Evolutionary conservation across 1,140 invertebrate species (phyloP), one percentile per base, ranked within the genome.

Genomic region (Chrysopa pallens): DNA sequence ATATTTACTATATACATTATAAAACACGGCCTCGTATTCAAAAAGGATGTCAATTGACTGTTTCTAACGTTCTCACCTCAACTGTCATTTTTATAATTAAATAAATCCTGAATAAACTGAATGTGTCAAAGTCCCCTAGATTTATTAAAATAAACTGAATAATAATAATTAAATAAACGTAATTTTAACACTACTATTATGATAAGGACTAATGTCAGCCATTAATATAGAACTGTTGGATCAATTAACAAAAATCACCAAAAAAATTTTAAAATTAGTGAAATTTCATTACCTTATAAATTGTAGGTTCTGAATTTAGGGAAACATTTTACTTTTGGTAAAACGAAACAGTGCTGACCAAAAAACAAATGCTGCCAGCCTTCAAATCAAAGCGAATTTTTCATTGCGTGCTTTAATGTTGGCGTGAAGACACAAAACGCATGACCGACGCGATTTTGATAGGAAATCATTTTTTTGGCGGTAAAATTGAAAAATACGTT

Each of bases 311-410:
- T 28, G 27, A 40, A 42, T 58, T 54, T 60, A 58, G 57, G 58
- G 58, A 55, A 52, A 59, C 57, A 56, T 56, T 60, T 54, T 51
- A 49, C 56, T 57, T 56, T 46, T 39, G 37, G 38, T 37, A 49
- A 52, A 60, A 58, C 31, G 31, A 33, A 33, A 50, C 55, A 58
- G 56, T 52, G 57, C 53, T 57, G 47, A 46, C 51, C 47, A 47
- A 45, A 27, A 33, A 57, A 60, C 56, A 60, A 60, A 55, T 60
- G 58, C 56, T 60, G 56, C 56, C 56, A 58, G 31, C 31, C 31
- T 33, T 33, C 31, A 12, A 33, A 33, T 23, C 17, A 23, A 23
- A 23, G 17, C 17, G 17, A 23, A 23, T 23, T 23, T 23, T 23
- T 23, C 17, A 23, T 23, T 23, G 17, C 17, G 17, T 23, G 17